Conservation (phyloP, 2,888 invertebrate genomes). For the Tromatobia lineatoria region DNA sequence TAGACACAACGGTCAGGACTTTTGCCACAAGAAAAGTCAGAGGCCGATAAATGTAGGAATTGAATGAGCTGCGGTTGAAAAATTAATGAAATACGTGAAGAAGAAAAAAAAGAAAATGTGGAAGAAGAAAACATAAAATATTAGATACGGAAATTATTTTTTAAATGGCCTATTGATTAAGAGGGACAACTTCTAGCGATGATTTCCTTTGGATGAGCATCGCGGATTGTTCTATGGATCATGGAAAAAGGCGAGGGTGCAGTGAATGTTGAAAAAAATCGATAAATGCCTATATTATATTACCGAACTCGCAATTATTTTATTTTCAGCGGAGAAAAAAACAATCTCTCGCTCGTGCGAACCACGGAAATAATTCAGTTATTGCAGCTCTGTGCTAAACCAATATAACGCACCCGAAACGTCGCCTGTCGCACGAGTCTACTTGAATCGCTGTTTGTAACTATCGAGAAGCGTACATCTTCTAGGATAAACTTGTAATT, state of each 20-base stretch:
- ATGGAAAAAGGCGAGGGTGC: constrained; percentile 3
- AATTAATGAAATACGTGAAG: neutral
- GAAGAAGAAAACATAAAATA: constrained; percentile 13
- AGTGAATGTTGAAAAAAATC: constrained; percentile 16
- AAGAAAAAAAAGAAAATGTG: neutral
- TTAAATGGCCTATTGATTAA: constrained; percentile 51
- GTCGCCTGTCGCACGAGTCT: constrained; percentile 14
- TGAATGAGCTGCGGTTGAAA: constrained; percentile 8
- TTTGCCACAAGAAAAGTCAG: neutral
- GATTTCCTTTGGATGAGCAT: neutral
- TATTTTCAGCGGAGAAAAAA: constrained; percentile 3
- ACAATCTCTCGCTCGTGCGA: neutral
- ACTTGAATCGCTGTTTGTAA: constrained; percentile 45
- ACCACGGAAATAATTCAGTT: neutral
- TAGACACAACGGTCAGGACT: neutral
- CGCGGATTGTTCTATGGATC: neutral
- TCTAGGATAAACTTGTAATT: constrained; percentile 13
- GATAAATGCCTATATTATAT: constrained; percentile 15
- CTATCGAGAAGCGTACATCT: constrained; percentile 14
- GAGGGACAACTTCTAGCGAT: neutral
- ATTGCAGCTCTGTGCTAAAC: constrained; percentile 29
- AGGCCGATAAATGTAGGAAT: constrained; percentile 33
- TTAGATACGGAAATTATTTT: constrained; percentile 52
- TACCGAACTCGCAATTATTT: constrained; percentile 22
- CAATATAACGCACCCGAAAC: constrained; percentile 18